Percentiles rank a stretch among this genome's conserved stretches.
These are phyloP conservation scores for Pachypeltis micranthus DNA, from an alignment of 1,140 invertebrate species.

Conservation along the genomic window DNA sequence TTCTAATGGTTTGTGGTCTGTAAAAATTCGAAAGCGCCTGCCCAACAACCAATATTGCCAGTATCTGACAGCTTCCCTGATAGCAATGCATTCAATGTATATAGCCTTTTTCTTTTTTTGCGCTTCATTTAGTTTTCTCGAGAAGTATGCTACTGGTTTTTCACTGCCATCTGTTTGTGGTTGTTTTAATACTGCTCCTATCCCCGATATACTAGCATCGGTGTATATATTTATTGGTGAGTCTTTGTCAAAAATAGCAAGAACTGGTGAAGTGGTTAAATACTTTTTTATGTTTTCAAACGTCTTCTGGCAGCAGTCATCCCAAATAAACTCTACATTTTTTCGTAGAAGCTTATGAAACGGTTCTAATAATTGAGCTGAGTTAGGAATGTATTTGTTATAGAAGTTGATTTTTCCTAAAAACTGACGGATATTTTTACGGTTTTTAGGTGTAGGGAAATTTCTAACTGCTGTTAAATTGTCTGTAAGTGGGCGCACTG, in stretches of 20 bases:
- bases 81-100: too few relatives aligned
- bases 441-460: slow-evolving; percentile 23
- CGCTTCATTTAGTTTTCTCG: too few relatives aligned
- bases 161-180: slow-evolving; percentile 2
- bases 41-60: too few relatives aligned
- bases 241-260: slow-evolving; percentile 10
- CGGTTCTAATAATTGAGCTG: slow-evolving; percentile 29
- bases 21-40: too few relatives aligned
- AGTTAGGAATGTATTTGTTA: slow-evolving; percentile 30
- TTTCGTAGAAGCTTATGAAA: slow-evolving; percentile 32
- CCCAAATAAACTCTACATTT: slow-evolving; percentile 29
- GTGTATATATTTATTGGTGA: slow-evolving; percentile 29
- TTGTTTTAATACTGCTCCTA: background rate
- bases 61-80: too few relatives aligned
- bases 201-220: slow-evolving; percentile 28
- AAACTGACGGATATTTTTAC: slow-evolving; percentile 28
- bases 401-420: slow-evolving; percentile 33
- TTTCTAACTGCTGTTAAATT: slow-evolving; percentile 31
- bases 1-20: too few relatives aligned
- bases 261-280: background rate
- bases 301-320: slow-evolving; percentile 12
- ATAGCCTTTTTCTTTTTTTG: too few relatives aligned
- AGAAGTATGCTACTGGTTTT: too few relatives aligned
- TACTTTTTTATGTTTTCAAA: background rate
- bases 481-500: slow-evolving; percentile 28